These are phyloP conservation scores for Microdon myrmicae DNA, from an alignment of 2,888 invertebrate species.

Conservation along the genomic window DNA sequence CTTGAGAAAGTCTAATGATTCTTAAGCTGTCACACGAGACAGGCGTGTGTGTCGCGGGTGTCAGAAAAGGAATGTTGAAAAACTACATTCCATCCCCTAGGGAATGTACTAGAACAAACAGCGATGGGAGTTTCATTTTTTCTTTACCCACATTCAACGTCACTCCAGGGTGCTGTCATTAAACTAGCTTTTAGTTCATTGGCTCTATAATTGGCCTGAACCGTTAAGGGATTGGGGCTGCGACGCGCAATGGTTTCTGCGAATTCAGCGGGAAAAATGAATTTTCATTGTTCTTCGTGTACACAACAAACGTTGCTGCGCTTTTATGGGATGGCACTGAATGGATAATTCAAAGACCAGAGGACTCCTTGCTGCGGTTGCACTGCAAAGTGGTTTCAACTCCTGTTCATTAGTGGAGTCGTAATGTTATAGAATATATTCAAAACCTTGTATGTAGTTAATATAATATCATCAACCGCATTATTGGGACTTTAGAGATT, in stretches of 20 bases:
- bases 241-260: conserved; percentile 19
- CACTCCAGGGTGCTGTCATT: conserved; percentile 1
- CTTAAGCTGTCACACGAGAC: conserved; percentile 49
- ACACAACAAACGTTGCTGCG: conserved; percentile 39
- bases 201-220: conserved; percentile 46
- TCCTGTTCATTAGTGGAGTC: too few relatives aligned
- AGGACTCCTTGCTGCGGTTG: conserved; percentile 12
- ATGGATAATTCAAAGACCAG: too few relatives aligned
- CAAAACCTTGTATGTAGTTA: too few relatives aligned
- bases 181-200: conserved; percentile 48
- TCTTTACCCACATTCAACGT: conserved; percentile 17
- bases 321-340: too few relatives aligned
- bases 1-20: conserved; percentile 54
- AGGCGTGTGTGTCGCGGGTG: conserved; percentile 4
- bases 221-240: conserved; percentile 12
- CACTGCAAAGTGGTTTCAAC: conserved; percentile 32
- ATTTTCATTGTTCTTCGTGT: conserved; percentile 44
- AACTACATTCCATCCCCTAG: too few relatives aligned
- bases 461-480: too few relatives aligned
- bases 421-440: too few relatives aligned
- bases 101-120: background rate
- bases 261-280: conserved; percentile 43
- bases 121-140: conserved; percentile 22
- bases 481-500: too few relatives aligned
- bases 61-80: too few relatives aligned